Conservation (phyloP, 1,140 invertebrate genomes). For the Drosophila oshimai region DNA sequence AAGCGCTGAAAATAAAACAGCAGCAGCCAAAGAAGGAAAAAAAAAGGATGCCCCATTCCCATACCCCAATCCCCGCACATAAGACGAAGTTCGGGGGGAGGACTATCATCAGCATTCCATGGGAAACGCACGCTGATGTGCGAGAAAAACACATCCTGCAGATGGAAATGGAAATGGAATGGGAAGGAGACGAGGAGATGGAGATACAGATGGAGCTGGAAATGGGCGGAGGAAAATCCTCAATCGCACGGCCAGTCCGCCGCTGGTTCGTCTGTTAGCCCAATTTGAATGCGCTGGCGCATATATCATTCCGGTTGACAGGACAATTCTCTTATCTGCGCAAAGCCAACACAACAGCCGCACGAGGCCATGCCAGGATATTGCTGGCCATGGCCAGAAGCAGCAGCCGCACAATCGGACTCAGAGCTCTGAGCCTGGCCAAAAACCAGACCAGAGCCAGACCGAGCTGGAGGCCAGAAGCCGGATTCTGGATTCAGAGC, state of each 20-base stretch:
- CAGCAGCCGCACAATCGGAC: not conserved
- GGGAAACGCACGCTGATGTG: slow-evolving; percentile 79
- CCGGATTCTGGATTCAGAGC: not conserved
- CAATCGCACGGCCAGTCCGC: slow-evolving; percentile 44
- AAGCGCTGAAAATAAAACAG: slow-evolving; percentile 31
- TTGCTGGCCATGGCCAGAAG: slow-evolving; percentile 22
- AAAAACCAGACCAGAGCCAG: slow-evolving; percentile 40
- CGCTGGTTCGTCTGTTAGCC: slow-evolving; percentile 73
- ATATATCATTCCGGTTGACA: slow-evolving; percentile 83
- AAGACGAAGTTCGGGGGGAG: slow-evolving; percentile 16
- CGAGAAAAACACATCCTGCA: slow-evolving; percentile 76
- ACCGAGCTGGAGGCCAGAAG: slow-evolving; percentile 28
- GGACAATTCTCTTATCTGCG: slow-evolving; percentile 83
- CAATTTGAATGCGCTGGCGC: slow-evolving; percentile 83
- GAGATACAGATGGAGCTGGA: not conserved
- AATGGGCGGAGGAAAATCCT: slow-evolving; percentile 31
- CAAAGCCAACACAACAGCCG: slow-evolving; percentile 82
- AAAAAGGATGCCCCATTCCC: slow-evolving; percentile 14
- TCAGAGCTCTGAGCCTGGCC: slow-evolving; percentile 1
- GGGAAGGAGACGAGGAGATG: not conserved
- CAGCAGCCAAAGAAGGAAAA: slow-evolving; percentile 18
- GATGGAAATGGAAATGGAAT: slow-evolving; percentile 14
- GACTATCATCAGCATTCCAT: slow-evolving; percentile 65
- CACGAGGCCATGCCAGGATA: slow-evolving; percentile 23
- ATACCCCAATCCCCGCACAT: too few relatives aligned